Evolutionary conservation across 2,888 invertebrate species (phyloP), one percentile per base, ranked within the genome.

Genomic region (Cryptocheilus praepositus): DNA sequence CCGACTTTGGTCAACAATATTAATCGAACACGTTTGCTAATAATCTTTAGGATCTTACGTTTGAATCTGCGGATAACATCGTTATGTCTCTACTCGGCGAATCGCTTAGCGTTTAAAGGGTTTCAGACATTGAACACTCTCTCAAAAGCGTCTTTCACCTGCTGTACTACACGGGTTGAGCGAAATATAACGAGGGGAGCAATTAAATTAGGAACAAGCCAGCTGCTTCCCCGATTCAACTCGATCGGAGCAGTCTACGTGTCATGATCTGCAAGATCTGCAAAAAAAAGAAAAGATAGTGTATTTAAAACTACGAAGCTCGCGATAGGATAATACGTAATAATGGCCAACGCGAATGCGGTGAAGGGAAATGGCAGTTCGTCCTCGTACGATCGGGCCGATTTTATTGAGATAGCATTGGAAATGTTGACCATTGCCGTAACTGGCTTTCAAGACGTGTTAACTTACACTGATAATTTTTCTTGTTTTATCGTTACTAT

Each of bases 121-220:
- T n/a, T 49, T 51, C 51, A 18, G 2, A 7, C 21, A 19, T 46
- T 36, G 22, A 49, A 58, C 22, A 58, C 28, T 25, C 54, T 58
- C 61, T 63, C 49, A 46, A 67, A 64, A 15, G 49, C 53, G 36
- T 57, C 45, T 11, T 15, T 22, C 15, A 7, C 22, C 53, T 8
- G 21, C 3, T 21, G 36, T 19, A 51, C 15, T 46, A 18, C 22
- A 18, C 43, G 53, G 56, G n/a, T 45, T 36, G 43, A 66, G 18
- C 60, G 66, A 44, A 60, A 71, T 56, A 57, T 71, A 71, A 71
- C 62, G 63, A 71, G 71, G 52, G 36, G 22, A 71, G 62, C 54
- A 70, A 70, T 72, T 70, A 70, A 70, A 70, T 66, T 64, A 57
- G 60, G 57, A 67, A 72, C 54, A 55, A 63, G 51, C n/a, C 49